phyloP scores from a whole-genome alignment of 2,113 vertebrate genomes.

The Pelodiscus sinensis region DNA sequence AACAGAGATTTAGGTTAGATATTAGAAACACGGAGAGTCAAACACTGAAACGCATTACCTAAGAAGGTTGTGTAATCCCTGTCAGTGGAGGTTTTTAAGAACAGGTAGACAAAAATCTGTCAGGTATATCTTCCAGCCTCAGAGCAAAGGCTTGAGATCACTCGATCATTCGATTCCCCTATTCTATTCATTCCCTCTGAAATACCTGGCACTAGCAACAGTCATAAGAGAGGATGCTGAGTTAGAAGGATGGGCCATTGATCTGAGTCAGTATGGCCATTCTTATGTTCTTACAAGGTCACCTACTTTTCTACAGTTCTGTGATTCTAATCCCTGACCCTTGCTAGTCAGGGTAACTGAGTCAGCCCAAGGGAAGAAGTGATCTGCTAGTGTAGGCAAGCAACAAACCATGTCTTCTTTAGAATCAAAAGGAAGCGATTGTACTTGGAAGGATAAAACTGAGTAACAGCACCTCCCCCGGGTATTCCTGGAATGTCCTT shows the following conservation, averaged over 20 bases:
- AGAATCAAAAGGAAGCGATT: background rate
- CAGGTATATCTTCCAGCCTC: too few relatives aligned
- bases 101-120: too few relatives aligned
- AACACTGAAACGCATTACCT: too few relatives aligned
- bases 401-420: background rate
- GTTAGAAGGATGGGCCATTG: background rate
- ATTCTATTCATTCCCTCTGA: background rate
- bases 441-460: background rate
- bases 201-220: background rate
- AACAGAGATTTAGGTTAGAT: too few relatives aligned
- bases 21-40: too few relatives aligned
- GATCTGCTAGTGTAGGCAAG: too few relatives aligned
- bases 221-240: background rate
- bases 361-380: background rate
- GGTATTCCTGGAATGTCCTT: background rate
- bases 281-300: background rate
- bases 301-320: background rate
- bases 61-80: too few relatives aligned
- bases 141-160: background rate
- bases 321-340: background rate
- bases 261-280: background rate
- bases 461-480: rapidly evolving
- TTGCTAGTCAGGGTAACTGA: background rate
- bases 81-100: too few relatives aligned
- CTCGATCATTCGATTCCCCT: background rate